Base-by-base conservation (phyloP, 2,888 invertebrate genomes). In the Phoenoteleia sp. region DNA sequence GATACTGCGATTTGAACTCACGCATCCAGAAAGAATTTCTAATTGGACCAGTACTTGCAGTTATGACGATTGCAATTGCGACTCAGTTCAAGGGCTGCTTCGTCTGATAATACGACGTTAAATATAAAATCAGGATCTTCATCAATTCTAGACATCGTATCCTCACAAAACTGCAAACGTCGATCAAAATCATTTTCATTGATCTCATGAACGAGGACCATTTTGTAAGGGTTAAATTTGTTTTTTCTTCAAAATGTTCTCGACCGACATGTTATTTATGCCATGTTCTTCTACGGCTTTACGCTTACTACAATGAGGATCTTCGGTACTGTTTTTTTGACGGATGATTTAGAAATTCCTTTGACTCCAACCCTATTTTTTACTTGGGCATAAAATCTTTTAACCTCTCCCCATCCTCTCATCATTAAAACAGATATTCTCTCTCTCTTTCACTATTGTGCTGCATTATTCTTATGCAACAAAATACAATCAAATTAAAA, bases 151-250 rank as follows among this genome's bases (percentile, higher is more conserved):
- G 23, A 7, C 45, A 62, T 45, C 27, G 29, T 64, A 9, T 42
- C 5, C 13, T 64, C 27, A 47, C 21, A 64, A 47, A 64, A 64
- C 21, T 62, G 15, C 13, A 25, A 19, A 11, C 25, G 25, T 42
- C 25, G 42, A 42, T 62, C 19, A 17, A 13, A 42, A 42, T 29
- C 13, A 42, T 58, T 21, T 19, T 58, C 36, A 17, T 36, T 36
- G 13, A 58, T 17, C 36, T 58, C 58, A 15, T 58, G 29, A 58
- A 36, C 0, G 13, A 11, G 7, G 15, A 9, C n/a, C 11, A 42
- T 62, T 42, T 62, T 62, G 15, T 62, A 62, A n/a, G 62, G 62
- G 42, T n/a, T 23, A 17, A 42, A 42, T 62, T 62, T 42, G 62
- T 17, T 33, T 3, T 60, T 27, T 21, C 39, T 3, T 17, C n/a